Percentiles rank a stretch among this genome's conserved stretches.
Conservation (phyloP, 2,113 vertebrate species). For the Ranitomeya variabilis region DNA sequence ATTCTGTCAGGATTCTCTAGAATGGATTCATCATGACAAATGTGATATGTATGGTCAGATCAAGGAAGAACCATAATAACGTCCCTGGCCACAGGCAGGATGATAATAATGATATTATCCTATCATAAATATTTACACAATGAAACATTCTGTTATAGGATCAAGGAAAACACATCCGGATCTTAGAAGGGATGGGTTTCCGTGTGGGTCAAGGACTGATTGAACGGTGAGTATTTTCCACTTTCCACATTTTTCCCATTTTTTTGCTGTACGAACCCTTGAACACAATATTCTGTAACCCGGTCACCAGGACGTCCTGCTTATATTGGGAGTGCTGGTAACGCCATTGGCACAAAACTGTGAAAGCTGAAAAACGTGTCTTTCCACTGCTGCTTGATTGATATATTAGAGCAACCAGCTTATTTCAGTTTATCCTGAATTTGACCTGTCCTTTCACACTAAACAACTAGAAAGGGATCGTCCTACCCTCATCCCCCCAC, state of each 20-base stretch:
- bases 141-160: slow-evolving; percentile 64
- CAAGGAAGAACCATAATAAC: too few relatives aligned
- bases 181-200: slow-evolving; percentile 84
- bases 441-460: too few relatives aligned
- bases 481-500: too few relatives aligned
- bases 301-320: background rate
- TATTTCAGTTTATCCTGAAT: background rate
- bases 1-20: too few relatives aligned
- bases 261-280: background rate
- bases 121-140: too few relatives aligned
- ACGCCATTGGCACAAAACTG: background rate
- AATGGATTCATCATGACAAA: too few relatives aligned
- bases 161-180: slow-evolving; percentile 71
- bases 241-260: background rate
- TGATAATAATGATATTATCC: too few relatives aligned
- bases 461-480: too few relatives aligned
- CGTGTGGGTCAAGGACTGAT: slow-evolving; percentile 84
- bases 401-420: background rate
- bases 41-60: too few relatives aligned
- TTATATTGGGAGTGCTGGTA: background rate
- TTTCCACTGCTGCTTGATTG: background rate
- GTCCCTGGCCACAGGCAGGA: too few relatives aligned
- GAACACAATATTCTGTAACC: background rate
- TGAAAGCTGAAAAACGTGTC: background rate
- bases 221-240: slow-evolving; percentile 74